A percentile compares a stretch with the other conserved stretches of the same genome.
phyloP scores from a whole-genome alignment of 2,797 vertebrate species.

The Sebastes taczanowskii region DNA sequence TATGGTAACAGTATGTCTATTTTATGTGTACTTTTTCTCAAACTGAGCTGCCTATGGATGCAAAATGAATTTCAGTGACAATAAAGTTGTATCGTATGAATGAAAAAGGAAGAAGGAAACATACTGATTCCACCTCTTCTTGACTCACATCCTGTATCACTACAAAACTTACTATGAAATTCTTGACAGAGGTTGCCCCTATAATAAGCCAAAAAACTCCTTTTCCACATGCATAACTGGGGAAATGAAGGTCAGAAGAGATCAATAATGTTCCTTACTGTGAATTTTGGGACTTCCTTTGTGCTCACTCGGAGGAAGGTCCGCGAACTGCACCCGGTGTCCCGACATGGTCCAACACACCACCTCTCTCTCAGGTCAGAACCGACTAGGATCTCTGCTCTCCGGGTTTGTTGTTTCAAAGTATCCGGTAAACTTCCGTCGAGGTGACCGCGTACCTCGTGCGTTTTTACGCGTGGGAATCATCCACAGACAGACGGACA shows the following conservation, averaged over 20 bases:
- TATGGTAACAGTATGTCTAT: too few species aligned
- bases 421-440: conserved; percentile 71
- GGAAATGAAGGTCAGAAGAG: conserved; percentile 4
- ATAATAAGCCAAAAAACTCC: not conserved
- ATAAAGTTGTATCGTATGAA: not conserved
- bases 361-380: conserved; percentile 37
- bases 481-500: not conserved
- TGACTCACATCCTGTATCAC: not conserved
- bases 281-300: conserved; percentile 74
- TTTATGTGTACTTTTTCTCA: too few species aligned
- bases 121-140: not conserved
- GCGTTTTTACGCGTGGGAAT: conserved; percentile 28
- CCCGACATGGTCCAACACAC: conserved; percentile 77
- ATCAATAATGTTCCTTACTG: conserved; percentile 73
- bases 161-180: not conserved
- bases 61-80: too few species aligned
- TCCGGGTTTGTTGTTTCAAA: conserved; percentile 30
- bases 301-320: conserved; percentile 78
- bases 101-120: not conserved
- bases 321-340: conserved; percentile 86
- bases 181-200: not conserved
- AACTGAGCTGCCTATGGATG: too few species aligned
- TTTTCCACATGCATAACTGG: not conserved
- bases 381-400: not conserved
- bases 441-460: conserved; percentile 18